Percentiles rank a stretch among this genome's conserved stretches.
These are phyloP conservation scores for Encarsia formosa DNA, from an alignment of 2,888 invertebrate species.

Conservation along the genomic window DNA sequence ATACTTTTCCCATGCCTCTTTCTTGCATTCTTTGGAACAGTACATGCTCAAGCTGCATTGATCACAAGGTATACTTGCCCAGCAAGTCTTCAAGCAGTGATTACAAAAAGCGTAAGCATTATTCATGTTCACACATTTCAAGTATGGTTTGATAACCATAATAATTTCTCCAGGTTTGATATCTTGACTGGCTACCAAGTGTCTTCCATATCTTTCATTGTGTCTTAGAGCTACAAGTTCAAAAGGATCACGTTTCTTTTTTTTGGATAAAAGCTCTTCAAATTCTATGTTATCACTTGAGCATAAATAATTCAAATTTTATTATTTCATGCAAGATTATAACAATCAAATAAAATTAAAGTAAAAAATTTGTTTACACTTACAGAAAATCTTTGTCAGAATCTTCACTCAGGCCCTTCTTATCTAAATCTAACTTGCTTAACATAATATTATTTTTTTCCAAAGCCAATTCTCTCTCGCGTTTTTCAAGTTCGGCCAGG, in stretches of 20 bases:
- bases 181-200: constrained; percentile 64
- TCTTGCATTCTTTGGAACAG: constrained; percentile 63
- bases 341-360: no score
- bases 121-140: constrained; percentile 57
- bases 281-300: not conserved
- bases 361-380: no score
- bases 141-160: constrained; percentile 72
- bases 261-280: not conserved
- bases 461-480: no score
- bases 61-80: constrained; percentile 62
- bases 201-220: constrained; percentile 62
- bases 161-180: constrained; percentile 73
- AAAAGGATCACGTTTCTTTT: not conserved
- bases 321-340: no score
- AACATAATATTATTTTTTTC: no score
- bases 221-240: constrained; percentile 33
- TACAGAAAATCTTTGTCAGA: no score
- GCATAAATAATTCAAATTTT: no score
- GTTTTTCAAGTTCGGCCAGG: no score
- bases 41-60: constrained; percentile 63
- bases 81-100: constrained; percentile 61
- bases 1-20: constrained; percentile 61
- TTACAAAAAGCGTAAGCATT: constrained; percentile 62
- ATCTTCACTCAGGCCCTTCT: no score
- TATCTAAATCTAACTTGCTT: no score